Conservation (phyloP, 2,797 vertebrate species). For the Sardinella longiceps region DNA sequence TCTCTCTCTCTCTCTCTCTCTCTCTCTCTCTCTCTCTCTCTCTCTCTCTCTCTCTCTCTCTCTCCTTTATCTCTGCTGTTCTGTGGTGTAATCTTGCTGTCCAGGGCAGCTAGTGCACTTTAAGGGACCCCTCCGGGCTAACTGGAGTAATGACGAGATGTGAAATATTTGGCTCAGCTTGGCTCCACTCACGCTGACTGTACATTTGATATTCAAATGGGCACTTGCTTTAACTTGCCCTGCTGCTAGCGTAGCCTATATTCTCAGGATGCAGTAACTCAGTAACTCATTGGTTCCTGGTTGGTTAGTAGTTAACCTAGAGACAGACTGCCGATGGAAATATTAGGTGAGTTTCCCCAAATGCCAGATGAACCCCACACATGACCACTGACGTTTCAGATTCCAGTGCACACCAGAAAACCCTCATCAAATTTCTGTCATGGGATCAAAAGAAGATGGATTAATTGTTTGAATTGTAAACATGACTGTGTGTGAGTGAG, state of each 20-base stretch:
- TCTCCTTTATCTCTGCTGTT: background rate
- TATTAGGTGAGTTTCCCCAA: too few species aligned
- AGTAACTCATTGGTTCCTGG: background rate
- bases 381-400: too few species aligned
- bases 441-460: too few species aligned
- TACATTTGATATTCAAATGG: constrained; percentile 4
- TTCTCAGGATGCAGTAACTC: too few species aligned
- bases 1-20: background rate
- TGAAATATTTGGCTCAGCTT: background rate
- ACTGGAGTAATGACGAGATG: background rate
- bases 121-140: background rate
- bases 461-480: too few species aligned
- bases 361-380: too few species aligned
- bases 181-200: too few species aligned
- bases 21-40: background rate
- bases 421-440: too few species aligned
- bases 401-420: too few species aligned
- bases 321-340: background rate
- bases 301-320: background rate
- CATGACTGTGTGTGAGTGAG: too few species aligned
- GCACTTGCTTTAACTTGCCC: background rate
- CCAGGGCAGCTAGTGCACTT: background rate
- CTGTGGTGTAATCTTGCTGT: background rate
- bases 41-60: background rate
- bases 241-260: background rate